Conservation (phyloP, 2,888 invertebrate species). For the Limenitis camilla region DNA sequence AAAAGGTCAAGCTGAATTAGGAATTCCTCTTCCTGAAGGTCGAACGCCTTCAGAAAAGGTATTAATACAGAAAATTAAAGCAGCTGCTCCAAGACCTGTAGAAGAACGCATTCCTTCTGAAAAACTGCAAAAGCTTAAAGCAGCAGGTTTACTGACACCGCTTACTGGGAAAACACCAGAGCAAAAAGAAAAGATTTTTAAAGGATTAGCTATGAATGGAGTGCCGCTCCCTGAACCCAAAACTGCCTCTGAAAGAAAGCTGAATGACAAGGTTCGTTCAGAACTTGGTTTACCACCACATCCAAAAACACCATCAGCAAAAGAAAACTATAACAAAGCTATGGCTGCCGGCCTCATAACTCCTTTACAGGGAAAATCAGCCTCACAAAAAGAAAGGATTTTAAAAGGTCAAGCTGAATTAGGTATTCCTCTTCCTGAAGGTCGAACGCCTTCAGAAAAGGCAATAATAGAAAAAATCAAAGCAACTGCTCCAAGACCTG, state of each 20-base stretch:
- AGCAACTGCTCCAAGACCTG: not conserved
- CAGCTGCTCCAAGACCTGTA: not conserved
- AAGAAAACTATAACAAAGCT: slow-evolving; percentile 23
- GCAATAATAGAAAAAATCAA: slow-evolving; percentile 26
- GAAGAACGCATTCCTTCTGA: slow-evolving; percentile 18
- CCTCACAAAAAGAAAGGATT: slow-evolving; percentile 32
- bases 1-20: slow-evolving; percentile 25
- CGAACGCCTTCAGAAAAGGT: slow-evolving; percentile 31
- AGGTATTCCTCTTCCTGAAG: slow-evolving; percentile 32
- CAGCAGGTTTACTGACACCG: slow-evolving; percentile 22
- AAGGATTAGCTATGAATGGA: slow-evolving; percentile 24
- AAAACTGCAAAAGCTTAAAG: slow-evolving; percentile 22
- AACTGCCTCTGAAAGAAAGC: slow-evolving; percentile 30
- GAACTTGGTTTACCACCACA: slow-evolving; percentile 32
- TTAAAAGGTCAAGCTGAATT: slow-evolving; percentile 25
- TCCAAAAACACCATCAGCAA: slow-evolving; percentile 21
- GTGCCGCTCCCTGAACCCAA: slow-evolving; percentile 31
- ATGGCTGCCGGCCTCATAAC: slow-evolving; percentile 28
- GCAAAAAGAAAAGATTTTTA: slow-evolving; percentile 34
- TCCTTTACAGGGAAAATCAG: slow-evolving; percentile 32
- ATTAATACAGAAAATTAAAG: slow-evolving; percentile 25
- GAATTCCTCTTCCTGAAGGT: slow-evolving; percentile 32
- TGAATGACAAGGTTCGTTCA: slow-evolving; percentile 28
- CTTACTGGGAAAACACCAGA: slow-evolving; percentile 25
- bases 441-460: slow-evolving; percentile 31